Percentiles rank a stretch among this genome's conserved stretches.
Conservation (phyloP, 2,113 vertebrate species). For the Perognathus longimembris region DNA sequence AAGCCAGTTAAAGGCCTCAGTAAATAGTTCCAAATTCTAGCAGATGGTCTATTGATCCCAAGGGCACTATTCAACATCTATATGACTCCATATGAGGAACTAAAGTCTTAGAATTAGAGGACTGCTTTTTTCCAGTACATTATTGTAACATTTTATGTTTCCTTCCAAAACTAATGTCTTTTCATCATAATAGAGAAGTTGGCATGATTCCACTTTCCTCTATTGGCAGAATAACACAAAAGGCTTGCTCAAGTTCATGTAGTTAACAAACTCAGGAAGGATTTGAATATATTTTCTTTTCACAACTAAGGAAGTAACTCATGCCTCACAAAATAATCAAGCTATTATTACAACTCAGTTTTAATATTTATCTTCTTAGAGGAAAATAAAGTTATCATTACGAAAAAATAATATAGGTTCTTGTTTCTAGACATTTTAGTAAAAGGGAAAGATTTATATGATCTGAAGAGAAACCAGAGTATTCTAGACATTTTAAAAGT, state of each 20-base stretch:
- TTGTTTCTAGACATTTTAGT: conserved; percentile 28
- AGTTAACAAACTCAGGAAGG: conserved; percentile 26
- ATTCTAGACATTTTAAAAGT: conserved; percentile 31
- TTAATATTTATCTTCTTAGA: background rate
- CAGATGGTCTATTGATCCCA: conserved; percentile 61
- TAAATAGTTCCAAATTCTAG: conserved; percentile 36
- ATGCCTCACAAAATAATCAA: background rate
- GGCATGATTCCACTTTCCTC: conserved; percentile 23
- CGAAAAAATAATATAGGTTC: conserved; percentile 15
- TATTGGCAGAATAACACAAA: background rate
- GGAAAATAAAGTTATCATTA: background rate
- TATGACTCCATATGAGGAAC: conserved; percentile 13
- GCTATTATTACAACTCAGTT: background rate
- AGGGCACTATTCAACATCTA: conserved; percentile 32
- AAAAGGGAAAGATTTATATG: too few relatives aligned
- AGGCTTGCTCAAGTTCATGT: background rate
- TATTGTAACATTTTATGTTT: conserved; percentile 60
- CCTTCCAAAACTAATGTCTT: conserved; percentile 20
- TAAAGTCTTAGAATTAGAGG: conserved; percentile 34
- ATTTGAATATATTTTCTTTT: conserved; percentile 29
- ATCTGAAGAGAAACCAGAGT: too few relatives aligned
- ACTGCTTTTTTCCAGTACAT: conserved; percentile 15
- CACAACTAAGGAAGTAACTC: background rate
- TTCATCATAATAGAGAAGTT: conserved; percentile 14
- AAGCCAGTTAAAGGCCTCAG: conserved; percentile 65